Percentiles rank a stretch among this genome's conserved stretches.
These are phyloP conservation scores for Embidobia sp. DNA, from an alignment of 2,888 invertebrate genomes.

Conservation along the genomic window DNA sequence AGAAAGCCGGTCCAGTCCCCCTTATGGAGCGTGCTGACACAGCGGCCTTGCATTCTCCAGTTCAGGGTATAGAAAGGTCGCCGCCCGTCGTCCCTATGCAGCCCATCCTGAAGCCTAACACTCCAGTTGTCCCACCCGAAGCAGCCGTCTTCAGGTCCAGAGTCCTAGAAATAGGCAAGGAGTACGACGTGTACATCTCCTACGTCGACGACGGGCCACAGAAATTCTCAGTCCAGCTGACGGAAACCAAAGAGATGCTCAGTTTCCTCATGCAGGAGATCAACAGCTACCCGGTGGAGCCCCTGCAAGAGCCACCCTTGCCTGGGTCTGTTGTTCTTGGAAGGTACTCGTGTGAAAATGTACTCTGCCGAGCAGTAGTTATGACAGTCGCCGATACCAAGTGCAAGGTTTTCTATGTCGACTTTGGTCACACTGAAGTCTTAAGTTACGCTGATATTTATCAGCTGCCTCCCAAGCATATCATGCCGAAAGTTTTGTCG, in stretches of 20 bases:
- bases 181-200: constrained; percentile 88
- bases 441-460: constrained; percentile 88
- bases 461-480: constrained; percentile 88
- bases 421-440: constrained; percentile 90
- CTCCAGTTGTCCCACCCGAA: no score
- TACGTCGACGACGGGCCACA: constrained; percentile 91
- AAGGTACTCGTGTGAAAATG: constrained; percentile 86
- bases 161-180: constrained; percentile 82
- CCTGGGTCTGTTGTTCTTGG: constrained; percentile 88
- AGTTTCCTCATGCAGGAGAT: constrained; percentile 88
- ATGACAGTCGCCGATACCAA: constrained; percentile 87
- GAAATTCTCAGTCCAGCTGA: constrained; percentile 89
- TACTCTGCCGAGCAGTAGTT: constrained; percentile 89
- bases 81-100: no score
- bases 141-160: constrained; percentile 72
- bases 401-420: constrained; percentile 90
- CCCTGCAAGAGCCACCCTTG: constrained; percentile 86
- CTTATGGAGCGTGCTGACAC: no score
- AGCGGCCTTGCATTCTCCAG: no score
- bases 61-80: no score
- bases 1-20: no score
- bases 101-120: no score
- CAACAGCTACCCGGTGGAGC: constrained; percentile 84
- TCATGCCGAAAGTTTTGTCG: constrained; percentile 88
- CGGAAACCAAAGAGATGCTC: constrained; percentile 84